Conservation (phyloP, 1,140 invertebrate genomes). For the Apis mellifera region Amel_HAv3.1 CM009932.2:15557501-15558000, state of each 20-base stretch:
- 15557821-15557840: background rate
- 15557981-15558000: conserved; percentile 17
- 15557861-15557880: conserved; percentile 16
- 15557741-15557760: background rate
- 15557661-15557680: conserved; percentile 25
- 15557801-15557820: conserved; percentile 7
- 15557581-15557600: conserved; percentile 46
- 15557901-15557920: conserved; percentile 17
- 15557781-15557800: background rate
- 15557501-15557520: conserved; percentile 43
- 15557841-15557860: background rate
- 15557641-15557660: conserved; percentile 44
- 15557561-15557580: conserved; percentile 54
- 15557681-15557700: conserved; percentile 29
- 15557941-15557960: conserved; percentile 9
- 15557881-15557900: conserved; percentile 1
- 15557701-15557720: conserved; percentile 5
- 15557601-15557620: conserved; percentile 40
- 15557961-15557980: conserved; percentile 10
- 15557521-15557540: conserved; percentile 42
- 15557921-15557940: background rate
- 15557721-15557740: background rate
- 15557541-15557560: conserved; percentile 43
- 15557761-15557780: background rate
- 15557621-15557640: conserved; percentile 60